These are phyloP conservation scores for Rhinichthys klamathensis DNA, from an alignment of 2,113 vertebrate genomes.

Conservation along the genomic window DNA sequence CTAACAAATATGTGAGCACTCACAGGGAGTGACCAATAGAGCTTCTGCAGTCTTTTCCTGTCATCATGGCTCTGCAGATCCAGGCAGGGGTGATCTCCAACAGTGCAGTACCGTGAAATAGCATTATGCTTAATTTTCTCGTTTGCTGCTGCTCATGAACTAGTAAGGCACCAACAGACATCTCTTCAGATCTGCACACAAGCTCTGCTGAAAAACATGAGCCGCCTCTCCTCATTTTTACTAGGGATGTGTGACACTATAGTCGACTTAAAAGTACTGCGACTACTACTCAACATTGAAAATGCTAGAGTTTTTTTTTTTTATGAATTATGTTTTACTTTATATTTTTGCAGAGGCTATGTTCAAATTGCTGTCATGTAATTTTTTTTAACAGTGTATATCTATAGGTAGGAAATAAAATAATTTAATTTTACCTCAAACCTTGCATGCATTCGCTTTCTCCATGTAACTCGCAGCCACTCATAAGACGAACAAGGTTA, in stretches of 20 bases:
- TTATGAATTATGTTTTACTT: too few relatives aligned
- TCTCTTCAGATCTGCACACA: constrained; percentile 44
- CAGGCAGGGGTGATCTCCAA: constrained; percentile 54
- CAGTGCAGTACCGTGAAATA: constrained; percentile 54
- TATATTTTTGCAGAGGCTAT: too few relatives aligned
- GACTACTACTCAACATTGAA: too few relatives aligned
- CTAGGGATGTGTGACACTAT: too few relatives aligned
- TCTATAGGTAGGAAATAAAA: too few relatives aligned
- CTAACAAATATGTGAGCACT: constrained; percentile 52
- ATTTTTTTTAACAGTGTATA: neutral
- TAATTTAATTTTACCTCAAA: too few relatives aligned
- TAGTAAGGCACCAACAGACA: constrained; percentile 54
- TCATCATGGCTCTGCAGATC: constrained; percentile 41
- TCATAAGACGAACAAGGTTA: too few relatives aligned
- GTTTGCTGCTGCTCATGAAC: constrained; percentile 52
- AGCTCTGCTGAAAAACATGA: constrained; percentile 40
- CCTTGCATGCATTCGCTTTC: too few relatives aligned
- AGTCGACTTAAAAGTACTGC: too few relatives aligned
- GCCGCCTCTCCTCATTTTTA: constrained; percentile 38
- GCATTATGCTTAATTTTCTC: constrained; percentile 59
- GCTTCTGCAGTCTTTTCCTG: constrained; percentile 29
- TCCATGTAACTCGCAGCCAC: too few relatives aligned
- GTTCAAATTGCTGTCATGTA: too few relatives aligned
- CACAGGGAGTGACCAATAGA: constrained; percentile 52
- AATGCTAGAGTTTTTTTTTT: too few relatives aligned